Evolutionary conservation across 2,797 vertebrate species (phyloP).

Genomic region (Phaenicophaeus curvirostris): DNA sequence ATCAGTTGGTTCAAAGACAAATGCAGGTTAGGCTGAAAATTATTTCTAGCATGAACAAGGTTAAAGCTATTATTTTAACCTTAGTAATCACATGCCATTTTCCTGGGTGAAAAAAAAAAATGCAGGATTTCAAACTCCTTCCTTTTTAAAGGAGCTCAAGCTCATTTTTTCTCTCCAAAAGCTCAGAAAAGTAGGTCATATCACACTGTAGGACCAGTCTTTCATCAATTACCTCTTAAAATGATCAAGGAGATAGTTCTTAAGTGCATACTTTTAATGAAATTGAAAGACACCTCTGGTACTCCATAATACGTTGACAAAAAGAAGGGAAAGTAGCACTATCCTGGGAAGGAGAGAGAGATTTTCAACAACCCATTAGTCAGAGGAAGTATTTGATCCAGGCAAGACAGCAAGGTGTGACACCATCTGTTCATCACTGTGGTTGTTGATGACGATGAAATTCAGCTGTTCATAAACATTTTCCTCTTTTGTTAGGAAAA

Average conservation of each 20-base stretch:
- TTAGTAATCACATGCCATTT: neutral
- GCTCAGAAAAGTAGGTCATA: neutral
- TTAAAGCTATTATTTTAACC: neutral
- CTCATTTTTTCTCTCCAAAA: neutral
- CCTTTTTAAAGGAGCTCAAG: neutral
- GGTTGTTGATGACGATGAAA: neutral
- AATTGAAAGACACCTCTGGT: neutral
- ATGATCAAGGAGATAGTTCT: neutral
- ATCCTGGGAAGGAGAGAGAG: neutral
- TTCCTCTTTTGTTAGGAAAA: neutral
- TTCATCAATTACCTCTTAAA: neutral
- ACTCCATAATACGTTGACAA: rapidly evolving
- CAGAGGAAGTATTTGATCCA: neutral
- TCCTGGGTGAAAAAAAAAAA: neutral
- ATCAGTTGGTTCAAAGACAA: neutral
- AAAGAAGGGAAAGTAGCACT: neutral
- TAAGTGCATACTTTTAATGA: neutral
- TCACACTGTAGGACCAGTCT: neutral
- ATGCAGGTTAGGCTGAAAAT: neutral
- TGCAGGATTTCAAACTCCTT: neutral
- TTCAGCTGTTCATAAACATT: neutral
- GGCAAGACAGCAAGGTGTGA: neutral
- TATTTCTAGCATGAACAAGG: neutral
- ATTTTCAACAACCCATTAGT: neutral
- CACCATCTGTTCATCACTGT: constrained; percentile 21